A percentile compares a stretch with the other conserved stretches of the same genome.
Evolutionary conservation across 2,888 invertebrate species (phyloP).

Genomic region (Apodemia zela): DNA sequence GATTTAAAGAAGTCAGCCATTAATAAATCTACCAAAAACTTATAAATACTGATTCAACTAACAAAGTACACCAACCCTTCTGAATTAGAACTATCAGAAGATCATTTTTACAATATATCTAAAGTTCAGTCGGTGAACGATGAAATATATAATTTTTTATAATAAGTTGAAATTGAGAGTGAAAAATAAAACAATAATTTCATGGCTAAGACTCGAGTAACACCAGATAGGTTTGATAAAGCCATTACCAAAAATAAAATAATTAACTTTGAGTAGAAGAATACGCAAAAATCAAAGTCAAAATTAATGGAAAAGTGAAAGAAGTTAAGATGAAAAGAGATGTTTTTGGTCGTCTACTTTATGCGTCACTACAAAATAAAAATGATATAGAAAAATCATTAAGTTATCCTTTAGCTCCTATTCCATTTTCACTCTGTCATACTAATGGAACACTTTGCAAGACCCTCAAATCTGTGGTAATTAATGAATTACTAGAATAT

Average conservation of each 20-base stretch:
- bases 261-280: constrained; percentile 25
- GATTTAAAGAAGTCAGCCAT: constrained; percentile 27
- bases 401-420: constrained; percentile 26
- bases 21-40: constrained; percentile 24
- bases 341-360: constrained; percentile 25
- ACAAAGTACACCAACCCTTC: constrained; percentile 23
- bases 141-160: constrained; percentile 19
- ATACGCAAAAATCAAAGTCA: no score
- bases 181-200: no score
- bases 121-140: constrained; percentile 23
- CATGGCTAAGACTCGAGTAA: no score
- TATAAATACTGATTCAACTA: constrained; percentile 24
- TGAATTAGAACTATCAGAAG: constrained; percentile 20
- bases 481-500: constrained; percentile 20
- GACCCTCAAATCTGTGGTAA: constrained; percentile 21
- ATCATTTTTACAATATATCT: constrained; percentile 23
- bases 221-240: constrained; percentile 24
- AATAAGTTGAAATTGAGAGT: constrained; percentile 22
- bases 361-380: constrained; percentile 26
- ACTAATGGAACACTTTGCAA: constrained; percentile 23
- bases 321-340: constrained; percentile 26
- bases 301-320: constrained; percentile 25
- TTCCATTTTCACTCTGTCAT: constrained; percentile 26
- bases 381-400: constrained; percentile 26
- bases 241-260: constrained; percentile 24